Base-by-base conservation (phyloP, 53 echinoderm and acorn worm species). In the Crossaster papposus region DNA sequence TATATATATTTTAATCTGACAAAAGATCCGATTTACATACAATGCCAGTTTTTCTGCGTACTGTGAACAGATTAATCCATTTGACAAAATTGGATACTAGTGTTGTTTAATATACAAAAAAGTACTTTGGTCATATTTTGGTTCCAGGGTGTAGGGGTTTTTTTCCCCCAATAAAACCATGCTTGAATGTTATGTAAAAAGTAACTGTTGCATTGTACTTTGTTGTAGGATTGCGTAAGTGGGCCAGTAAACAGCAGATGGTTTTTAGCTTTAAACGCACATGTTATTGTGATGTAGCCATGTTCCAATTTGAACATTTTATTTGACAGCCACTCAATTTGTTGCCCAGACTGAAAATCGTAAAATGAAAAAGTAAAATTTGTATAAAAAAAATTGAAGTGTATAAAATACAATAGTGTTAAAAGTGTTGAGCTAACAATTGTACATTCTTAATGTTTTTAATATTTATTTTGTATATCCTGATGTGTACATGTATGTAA, bases 11-110 rank as follows among this genome's bases (percentile, higher is more conserved):
- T 30, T 73, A 29, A 53, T 75, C 75, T 14, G 64, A 29, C 54
- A 15, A 26, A 26, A 54, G 62, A 77, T 24, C 23, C 50, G 32
- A 87, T 87, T 77, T 87, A 87, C 87, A 87, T 87, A 87, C 87
- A 87, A 87, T 87, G 87, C 76, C 58, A 8, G 58, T 58, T 58
- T 58, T 9, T 44, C 58, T 58, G 22, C 12, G 17, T 20, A 58
- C 0, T 58, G 58, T 58, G 58, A 14, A 15, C 0, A 20, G 0
- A 14, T 58, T 58, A 8, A 14, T 58, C 22, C 58, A 7, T 20
- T 58, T 58, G 22, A 20, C 58, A 4, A 58, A 58, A 20, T 15
- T 4, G 58, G 17, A 58, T 58, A 58, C 6, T 58, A 18, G 22
- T 44, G 44, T 44, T 1, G 22, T 3, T 58, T 11, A 17, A 58